A percentile compares a stretch with the other conserved stretches of the same genome.
Conservation (phyloP, 2,797 vertebrate species). For the Heliangelus exortis region DNA sequence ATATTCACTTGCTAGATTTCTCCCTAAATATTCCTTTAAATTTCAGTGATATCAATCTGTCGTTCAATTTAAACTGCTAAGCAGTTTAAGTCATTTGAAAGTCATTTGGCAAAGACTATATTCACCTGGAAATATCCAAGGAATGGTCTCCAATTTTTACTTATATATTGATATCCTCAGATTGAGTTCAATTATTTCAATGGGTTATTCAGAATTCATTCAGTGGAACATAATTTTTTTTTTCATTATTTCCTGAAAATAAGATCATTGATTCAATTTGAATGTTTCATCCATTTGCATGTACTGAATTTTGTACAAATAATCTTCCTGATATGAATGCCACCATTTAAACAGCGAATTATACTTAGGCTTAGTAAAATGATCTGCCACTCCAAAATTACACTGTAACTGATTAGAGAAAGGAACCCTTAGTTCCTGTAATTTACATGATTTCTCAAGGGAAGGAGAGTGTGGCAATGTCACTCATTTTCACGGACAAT, state of each 20-base stretch:
- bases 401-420: neutral
- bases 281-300: neutral
- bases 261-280: neutral
- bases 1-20: neutral
- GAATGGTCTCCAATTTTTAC: neutral
- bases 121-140: neutral
- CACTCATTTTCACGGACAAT: neutral
- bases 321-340: neutral
- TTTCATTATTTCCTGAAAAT: neutral
- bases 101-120: neutral
- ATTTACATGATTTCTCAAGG: neutral
- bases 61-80: neutral
- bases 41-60: neutral
- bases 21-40: neutral
- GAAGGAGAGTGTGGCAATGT: neutral
- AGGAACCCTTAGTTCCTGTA: neutral
- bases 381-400: neutral
- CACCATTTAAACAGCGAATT: neutral
- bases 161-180: neutral
- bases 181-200: neutral
- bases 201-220: neutral
- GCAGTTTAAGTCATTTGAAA: neutral
- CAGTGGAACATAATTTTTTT: neutral
- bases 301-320: neutral
- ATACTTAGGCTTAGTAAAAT: neutral